Evolutionary conservation across 2,797 vertebrate species (phyloP).

Genomic region (Melanotaenia nigrans): DNA sequence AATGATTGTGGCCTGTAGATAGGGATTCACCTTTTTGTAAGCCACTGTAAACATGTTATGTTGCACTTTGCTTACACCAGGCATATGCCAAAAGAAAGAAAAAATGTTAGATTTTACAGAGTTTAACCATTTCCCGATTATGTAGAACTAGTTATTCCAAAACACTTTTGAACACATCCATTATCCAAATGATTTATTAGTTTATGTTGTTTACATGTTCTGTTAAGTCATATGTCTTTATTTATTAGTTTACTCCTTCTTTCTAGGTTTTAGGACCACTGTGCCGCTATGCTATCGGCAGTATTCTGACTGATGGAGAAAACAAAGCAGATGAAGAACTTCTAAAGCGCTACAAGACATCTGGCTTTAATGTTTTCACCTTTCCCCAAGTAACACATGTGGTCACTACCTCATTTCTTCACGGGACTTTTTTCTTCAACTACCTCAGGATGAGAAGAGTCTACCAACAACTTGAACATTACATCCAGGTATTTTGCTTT

Average conservation of each 20-base stretch:
- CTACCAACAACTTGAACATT: slow-evolving; percentile 85
- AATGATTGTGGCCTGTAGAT: neutral
- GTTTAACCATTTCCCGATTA: neutral
- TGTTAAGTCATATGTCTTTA: neutral
- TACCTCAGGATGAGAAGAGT: slow-evolving; percentile 85
- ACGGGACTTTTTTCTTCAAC: slow-evolving; percentile 84
- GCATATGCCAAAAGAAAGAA: no score
- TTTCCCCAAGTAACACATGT: slow-evolving; percentile 90
- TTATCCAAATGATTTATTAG: neutral
- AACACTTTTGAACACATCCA: neutral
- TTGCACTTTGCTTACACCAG: no score
- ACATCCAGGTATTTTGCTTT: slow-evolving; percentile 86
- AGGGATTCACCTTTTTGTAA: no score
- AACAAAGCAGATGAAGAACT: slow-evolving; percentile 81
- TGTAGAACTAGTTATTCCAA: neutral
- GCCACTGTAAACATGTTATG: no score
- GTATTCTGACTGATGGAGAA: slow-evolving; percentile 89
- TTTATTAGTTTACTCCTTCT: slow-evolving; percentile 18
- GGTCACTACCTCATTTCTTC: slow-evolving; percentile 87
- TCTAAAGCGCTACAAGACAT: slow-evolving; percentile 85
- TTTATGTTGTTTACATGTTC: slow-evolving; percentile 5
- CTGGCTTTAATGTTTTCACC: slow-evolving; percentile 89
- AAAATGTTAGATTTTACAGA: neutral
- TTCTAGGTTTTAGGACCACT: slow-evolving; percentile 83
- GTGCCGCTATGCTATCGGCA: slow-evolving; percentile 88